These are phyloP conservation scores for Grus americana DNA, from an alignment of 2,113 vertebrate genomes.

Conservation along the genomic window DNA sequence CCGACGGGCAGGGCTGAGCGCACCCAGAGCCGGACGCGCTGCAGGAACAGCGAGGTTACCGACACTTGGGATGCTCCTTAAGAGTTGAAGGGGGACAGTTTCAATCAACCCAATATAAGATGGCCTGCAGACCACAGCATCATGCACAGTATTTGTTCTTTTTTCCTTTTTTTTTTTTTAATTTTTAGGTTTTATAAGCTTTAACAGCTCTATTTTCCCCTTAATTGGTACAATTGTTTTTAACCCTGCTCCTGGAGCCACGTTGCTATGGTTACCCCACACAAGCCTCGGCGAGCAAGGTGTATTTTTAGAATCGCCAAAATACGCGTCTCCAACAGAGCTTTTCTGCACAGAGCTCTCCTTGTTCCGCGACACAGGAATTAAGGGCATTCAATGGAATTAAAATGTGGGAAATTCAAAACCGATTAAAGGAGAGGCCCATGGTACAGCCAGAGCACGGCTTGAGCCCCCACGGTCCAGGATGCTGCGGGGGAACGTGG, in stretches of 20 bases:
- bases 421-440: background rate
- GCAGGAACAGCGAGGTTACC: rapidly evolving
- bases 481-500: rapidly evolving
- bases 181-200: background rate
- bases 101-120: background rate
- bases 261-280: background rate
- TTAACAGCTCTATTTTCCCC: background rate
- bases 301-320: slow-evolving; percentile 64
- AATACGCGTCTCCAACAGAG: background rate
- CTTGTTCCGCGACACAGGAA: background rate
- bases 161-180: no score
- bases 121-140: background rate
- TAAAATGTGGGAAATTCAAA: slow-evolving; percentile 53
- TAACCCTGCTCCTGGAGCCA: background rate
- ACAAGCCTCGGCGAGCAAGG: background rate
- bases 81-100: background rate
- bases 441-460: rapidly evolving
- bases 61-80: rapidly evolving
- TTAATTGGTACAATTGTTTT: slow-evolving; percentile 39
- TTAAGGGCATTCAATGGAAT: background rate
- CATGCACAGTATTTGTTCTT: rapidly evolving
- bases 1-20: rapidly evolving
- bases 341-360: background rate
- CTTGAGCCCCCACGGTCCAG: rapidly evolving
- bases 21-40: rapidly evolving